Conservation (phyloP, 2,797 vertebrate genomes). For the Lepidocolaptes lacrymiger region DNA sequence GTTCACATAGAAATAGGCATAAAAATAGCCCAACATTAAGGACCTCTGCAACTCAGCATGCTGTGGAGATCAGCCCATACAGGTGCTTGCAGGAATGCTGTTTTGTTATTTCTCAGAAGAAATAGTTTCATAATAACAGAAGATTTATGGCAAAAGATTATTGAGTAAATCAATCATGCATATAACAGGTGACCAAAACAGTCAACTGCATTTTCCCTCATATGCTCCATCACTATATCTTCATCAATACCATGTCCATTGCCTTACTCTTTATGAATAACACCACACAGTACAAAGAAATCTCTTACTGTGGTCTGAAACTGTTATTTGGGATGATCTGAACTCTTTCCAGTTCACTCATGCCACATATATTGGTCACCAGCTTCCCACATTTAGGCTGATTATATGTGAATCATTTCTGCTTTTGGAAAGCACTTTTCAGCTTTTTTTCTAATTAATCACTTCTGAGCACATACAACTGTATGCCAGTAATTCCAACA, state of each 20-base stretch:
- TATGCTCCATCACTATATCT: background rate
- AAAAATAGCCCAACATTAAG: background rate
- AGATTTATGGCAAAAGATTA: background rate
- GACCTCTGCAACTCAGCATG: background rate
- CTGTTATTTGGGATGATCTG: background rate
- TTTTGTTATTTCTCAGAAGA: background rate
- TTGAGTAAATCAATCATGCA: background rate
- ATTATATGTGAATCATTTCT: background rate
- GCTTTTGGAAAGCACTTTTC: background rate
- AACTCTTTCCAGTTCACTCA: background rate
- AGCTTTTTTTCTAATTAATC: background rate
- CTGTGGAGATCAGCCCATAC: background rate
- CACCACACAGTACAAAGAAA: background rate
- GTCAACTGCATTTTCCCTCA: background rate
- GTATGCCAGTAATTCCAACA: background rate
- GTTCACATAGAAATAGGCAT: background rate
- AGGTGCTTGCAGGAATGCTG: background rate
- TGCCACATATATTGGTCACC: background rate
- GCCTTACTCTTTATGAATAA: background rate
- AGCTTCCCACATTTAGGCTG: background rate
- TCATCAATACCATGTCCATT: background rate
- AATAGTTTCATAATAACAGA: background rate
- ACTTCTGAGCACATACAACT: background rate
- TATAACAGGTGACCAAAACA: background rate
- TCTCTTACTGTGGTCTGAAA: background rate